Evolutionary conservation across 2,113 vertebrate genomes (phyloP).

Genomic region (Spizaetus ornatus): DNA sequence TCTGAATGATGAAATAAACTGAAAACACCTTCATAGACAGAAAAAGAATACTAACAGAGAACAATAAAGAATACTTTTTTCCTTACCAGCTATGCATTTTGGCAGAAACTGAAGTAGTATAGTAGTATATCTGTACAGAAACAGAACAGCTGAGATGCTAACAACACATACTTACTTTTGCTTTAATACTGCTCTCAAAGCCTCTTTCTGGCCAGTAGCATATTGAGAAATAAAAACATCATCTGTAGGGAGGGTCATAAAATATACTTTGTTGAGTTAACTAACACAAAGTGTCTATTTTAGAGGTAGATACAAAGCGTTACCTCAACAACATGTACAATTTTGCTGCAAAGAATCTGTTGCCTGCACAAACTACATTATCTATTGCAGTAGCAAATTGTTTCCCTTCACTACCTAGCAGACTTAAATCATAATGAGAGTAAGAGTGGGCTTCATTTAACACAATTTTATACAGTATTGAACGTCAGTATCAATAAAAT

Average conservation of each 20-base stretch:
- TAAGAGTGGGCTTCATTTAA: not conserved
- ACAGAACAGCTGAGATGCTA: not conserved
- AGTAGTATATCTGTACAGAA: not conserved
- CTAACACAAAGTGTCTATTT: not conserved
- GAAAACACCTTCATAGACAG: not conserved
- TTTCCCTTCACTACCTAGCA: not conserved
- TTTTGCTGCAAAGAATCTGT: not conserved
- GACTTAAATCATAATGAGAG: not conserved
- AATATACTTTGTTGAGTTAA: not conserved
- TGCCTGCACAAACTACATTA: not conserved
- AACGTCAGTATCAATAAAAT: not conserved
- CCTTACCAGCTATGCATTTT: not conserved
- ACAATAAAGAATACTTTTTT: not conserved
- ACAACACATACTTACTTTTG: conserved; percentile 79
- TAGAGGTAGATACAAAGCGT: not conserved
- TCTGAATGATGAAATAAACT: not conserved
- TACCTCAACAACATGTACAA: not conserved
- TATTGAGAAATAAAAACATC: conserved; percentile 85
- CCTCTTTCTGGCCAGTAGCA: conserved; percentile 77
- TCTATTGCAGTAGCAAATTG: not conserved
- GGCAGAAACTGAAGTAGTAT: not conserved
- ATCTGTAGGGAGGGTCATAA: conserved; percentile 39
- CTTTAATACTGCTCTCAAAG: conserved; percentile 76
- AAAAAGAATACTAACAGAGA: not conserved
- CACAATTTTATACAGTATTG: not conserved